Conservation (phyloP, 1,140 invertebrate species). For the Goniozus legneri region DNA sequence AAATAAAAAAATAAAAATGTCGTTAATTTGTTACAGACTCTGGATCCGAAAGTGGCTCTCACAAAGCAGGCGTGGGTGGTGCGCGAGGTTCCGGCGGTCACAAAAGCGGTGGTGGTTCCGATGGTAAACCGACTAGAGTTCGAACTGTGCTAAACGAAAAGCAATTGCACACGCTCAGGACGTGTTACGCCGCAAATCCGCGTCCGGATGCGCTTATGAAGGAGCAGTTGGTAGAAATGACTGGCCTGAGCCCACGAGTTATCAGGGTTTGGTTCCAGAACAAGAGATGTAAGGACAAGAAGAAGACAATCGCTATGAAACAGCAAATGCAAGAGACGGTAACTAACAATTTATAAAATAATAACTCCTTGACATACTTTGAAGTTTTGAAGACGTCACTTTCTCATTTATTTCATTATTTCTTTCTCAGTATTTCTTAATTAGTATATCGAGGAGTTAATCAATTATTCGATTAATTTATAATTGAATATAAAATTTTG, state of each 20-base stretch:
- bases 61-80: conserved; percentile 66
- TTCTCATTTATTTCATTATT: conserved; percentile 3
- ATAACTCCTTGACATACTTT: neutral
- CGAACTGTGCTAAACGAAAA: conserved; percentile 98
- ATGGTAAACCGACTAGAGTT: conserved; percentile 95
- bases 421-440: conserved; percentile 6
- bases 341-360: conserved; percentile 23
- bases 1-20: too few species aligned
- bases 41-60: conserved; percentile 78
- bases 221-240: conserved; percentile 99
- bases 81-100: conserved; percentile 51
- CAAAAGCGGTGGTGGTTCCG: conserved; percentile 63
- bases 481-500: too few species aligned
- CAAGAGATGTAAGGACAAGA: conserved; percentile 99
- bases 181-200: conserved; percentile 95
- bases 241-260: conserved; percentile 88
- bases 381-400: neutral
- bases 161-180: conserved; percentile 92
- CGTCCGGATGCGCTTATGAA: conserved; percentile 98
- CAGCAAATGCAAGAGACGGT: conserved; percentile 98
- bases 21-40: conserved; percentile 62
- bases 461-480: conserved; percentile 1
- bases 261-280: conserved; percentile 99
- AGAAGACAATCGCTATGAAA: conserved; percentile 94
- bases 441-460: conserved; percentile 12